Conservation (phyloP, 1,140 invertebrate genomes). For the Bombus terrestris region DNA sequence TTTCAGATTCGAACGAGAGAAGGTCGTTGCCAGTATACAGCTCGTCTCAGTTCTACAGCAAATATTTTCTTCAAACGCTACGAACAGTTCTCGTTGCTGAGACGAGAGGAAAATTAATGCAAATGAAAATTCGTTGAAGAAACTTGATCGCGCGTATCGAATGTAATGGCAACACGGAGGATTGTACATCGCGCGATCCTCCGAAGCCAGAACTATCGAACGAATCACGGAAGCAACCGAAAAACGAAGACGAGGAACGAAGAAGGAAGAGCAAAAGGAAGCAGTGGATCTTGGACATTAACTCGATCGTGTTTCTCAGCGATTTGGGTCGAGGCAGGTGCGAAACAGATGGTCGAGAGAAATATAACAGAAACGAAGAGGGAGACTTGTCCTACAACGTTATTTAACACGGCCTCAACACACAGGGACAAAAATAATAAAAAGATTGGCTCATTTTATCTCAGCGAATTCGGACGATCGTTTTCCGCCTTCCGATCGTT, state of each 20-base stretch:
- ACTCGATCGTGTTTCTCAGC: slow-evolving; percentile 18
- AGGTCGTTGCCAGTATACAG: too few species aligned
- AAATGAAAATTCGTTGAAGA: not conserved
- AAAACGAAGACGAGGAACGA: not conserved
- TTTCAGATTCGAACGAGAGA: too few species aligned
- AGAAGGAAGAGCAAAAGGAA: not conserved
- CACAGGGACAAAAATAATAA: not conserved
- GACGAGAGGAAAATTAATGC: too few species aligned
- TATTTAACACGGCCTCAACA: not conserved
- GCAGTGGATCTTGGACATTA: not conserved
- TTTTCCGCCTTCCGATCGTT: not conserved
- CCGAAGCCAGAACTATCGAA: not conserved
- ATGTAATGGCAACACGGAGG: not conserved
- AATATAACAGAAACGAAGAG: slow-evolving; percentile 5
- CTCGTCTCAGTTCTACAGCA: too few species aligned
- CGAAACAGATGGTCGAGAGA: slow-evolving; percentile 36
- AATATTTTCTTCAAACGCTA: too few species aligned
- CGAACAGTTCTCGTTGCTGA: too few species aligned
- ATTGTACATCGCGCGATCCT: not conserved
- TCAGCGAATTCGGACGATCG: too few species aligned
- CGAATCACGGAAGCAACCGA: not conserved
- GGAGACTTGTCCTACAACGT: not conserved
- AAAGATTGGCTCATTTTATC: not conserved
- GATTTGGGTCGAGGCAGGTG: slow-evolving; percentile 41
- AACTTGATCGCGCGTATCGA: not conserved